Base-by-base conservation (phyloP, 1,140 invertebrate species). In the Anadara kagoshimensis region DNA sequence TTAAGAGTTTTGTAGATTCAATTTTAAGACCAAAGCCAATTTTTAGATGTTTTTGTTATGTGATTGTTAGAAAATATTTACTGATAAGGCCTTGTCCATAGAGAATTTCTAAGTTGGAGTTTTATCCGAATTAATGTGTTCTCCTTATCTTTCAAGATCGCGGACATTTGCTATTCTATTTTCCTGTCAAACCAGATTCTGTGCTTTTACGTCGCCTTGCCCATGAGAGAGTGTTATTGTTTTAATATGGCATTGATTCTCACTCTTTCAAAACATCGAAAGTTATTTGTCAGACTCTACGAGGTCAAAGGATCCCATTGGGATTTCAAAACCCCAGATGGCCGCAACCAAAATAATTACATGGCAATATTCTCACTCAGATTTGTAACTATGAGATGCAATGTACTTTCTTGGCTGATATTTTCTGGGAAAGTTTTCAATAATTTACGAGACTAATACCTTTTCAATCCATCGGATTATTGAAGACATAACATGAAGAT, bases 401-500 rank as follows among this genome's bases (percentile, higher is more conserved):
- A 36, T 36, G 29, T 36, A 36, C 22, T 49, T 18, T 43, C 29
- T 36, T 2, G 2, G 29, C 29, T 7, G 29, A 36, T 36, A 36
- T 70, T 64, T 70, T 44, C 54, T 22, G 69, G n/a, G 54, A 70
- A 57, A 51, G 29, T 67, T 71, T 69, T 64, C 59, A 63, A 65
- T 69, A 69, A 75, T 75, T 69, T 54, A 75, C 59, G 66, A 69
- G 62, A 54, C 53, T 69, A 58, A 69, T 68, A 75, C 73, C 61
- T 69, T 75, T 75, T 69, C 61, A 68, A 75, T 75, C 73, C 73
- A 20, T 8, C n/a, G 63, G 73, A 75, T 75, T 75, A 75, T 43
- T 56, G 43, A 64, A 65, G 44, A 65, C 61, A 75, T 75, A 75
- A 75, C 69, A 75, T 75, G 69, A 75, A 69, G 61, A 58, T 67